Evolutionary conservation across 2,888 invertebrate species (phyloP), one percentile per base, ranked within the genome.

Genomic region (Thymelicus lineola): DNA sequence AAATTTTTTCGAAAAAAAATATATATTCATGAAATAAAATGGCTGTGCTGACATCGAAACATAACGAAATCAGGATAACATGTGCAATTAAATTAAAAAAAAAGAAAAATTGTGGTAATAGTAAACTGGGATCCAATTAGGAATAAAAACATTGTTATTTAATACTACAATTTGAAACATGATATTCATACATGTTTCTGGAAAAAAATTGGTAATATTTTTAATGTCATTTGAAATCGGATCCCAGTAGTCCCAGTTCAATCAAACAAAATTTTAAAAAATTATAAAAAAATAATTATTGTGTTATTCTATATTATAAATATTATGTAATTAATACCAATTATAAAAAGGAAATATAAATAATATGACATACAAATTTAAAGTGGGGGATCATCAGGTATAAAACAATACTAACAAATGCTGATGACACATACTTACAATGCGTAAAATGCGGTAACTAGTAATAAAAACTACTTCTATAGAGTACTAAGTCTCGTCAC

Each of bases 11-110:
- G 80, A 83, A 84, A 85, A 77, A 70, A 28, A 2, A 71, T 71
- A 71, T 71, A 90, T 92, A 90, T 91, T 90, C 79, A 88, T 84
- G 87, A 86, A 86, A 84, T 88, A 88, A 90, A 92, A 91, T 90
- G 91, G 91, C 91, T 86, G 78, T 88, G 90, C 84, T 87, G 75
- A 83, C 76, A 78, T 77, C 75, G 73, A 66, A 72, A 72, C 64
- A 72, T 46, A 74, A 50, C 59, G 60, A 53, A 68, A 61, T 50
- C 20, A 71, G 46, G 38, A 72, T 70, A 50, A 42, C 15, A 50
- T 50, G 48, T 50, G 48, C 48, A 50, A 9, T 17, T 15, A 50
- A 50, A 7, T 9, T 6, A 15, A 48, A 7, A 17, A 7, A 17
- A 50, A 50, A 15, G 0, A 7, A n/a, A 17, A 2, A 50, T 7